Evolutionary conservation across 2,113 vertebrate species (phyloP).

Genomic region (Macaca mulatta): DNA sequence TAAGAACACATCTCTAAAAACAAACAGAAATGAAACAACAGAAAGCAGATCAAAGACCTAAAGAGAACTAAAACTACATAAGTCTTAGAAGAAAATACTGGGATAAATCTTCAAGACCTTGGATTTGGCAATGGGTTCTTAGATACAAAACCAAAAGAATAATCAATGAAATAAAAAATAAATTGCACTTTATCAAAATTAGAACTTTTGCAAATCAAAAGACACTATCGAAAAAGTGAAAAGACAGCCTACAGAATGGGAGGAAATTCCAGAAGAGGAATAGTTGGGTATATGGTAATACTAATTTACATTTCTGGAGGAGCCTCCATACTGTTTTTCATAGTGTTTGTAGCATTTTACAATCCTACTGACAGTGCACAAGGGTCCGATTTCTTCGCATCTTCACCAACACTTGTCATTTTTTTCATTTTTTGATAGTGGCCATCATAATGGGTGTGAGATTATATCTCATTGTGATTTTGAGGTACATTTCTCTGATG

Average conservation of each 20-base stretch:
- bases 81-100: neutral
- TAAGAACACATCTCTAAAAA: no score
- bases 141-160: neutral
- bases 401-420: neutral
- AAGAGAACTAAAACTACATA: neutral
- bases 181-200: neutral
- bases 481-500: neutral
- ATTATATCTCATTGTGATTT: neutral
- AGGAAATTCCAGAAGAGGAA: neutral
- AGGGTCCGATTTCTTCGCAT: neutral
- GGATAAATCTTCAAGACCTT: neutral
- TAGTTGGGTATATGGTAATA: neutral
- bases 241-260: neutral
- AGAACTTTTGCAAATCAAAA: neutral
- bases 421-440: neutral
- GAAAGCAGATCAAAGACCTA: neutral
- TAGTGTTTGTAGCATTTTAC: neutral
- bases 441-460: neutral
- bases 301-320: neutral
- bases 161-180: neutral
- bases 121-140: neutral
- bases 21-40: no score
- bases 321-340: neutral
- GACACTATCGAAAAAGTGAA: neutral
- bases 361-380: neutral